A percentile compares a stretch with the other conserved stretches of the same genome.
These are phyloP conservation scores for Ceramica pisi DNA, from an alignment of 2,888 invertebrate genomes.

Conservation along the genomic window DNA sequence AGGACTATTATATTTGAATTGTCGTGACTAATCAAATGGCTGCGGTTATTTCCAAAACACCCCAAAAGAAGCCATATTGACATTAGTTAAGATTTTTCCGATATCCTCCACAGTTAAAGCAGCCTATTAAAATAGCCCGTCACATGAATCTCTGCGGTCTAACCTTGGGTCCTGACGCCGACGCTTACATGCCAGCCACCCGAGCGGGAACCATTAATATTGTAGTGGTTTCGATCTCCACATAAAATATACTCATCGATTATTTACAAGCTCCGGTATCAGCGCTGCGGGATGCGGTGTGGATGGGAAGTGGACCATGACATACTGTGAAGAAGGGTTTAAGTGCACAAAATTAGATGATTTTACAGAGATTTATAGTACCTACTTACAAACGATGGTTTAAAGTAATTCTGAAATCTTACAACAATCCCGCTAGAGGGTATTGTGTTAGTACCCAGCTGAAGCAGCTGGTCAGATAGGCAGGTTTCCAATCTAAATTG, in stretches of 20 bases:
- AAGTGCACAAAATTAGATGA: background rate
- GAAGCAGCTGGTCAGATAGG: no score
- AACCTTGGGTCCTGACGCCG: constrained; percentile 9
- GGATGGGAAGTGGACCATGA: background rate
- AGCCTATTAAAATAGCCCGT: background rate
- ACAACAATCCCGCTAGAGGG: no score
- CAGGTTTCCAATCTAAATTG: no score
- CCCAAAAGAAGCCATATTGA: background rate
- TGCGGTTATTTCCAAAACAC: no score
- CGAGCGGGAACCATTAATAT: constrained; percentile 41
- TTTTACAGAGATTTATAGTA: no score
- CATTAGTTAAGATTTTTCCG: no score
- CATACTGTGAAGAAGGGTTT: background rate
- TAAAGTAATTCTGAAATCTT: no score
- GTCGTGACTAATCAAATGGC: no score
- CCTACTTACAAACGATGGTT: no score
- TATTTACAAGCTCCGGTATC: constrained; percentile 30
- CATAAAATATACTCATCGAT: constrained; percentile 47
- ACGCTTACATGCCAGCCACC: background rate
- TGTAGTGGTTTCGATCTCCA: constrained; percentile 43
- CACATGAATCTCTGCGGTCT: constrained; percentile 32
- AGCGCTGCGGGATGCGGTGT: background rate
- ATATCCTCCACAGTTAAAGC: background rate
- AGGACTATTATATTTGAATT: no score
- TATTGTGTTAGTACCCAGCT: no score